Base-by-base conservation (phyloP, 2,797 vertebrate species). In the Platyrinchus mystaceus region DNA sequence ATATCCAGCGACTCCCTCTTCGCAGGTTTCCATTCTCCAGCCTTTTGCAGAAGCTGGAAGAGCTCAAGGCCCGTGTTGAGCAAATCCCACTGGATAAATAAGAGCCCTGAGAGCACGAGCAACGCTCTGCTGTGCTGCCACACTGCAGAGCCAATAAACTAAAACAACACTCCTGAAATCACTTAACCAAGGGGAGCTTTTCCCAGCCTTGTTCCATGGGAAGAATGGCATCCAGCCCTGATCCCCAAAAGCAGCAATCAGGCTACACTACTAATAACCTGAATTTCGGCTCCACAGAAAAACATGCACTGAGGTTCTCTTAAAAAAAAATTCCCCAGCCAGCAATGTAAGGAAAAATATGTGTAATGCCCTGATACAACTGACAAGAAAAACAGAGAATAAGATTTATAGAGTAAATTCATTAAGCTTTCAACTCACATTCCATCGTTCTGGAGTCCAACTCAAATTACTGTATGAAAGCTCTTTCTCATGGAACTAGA, bases 341-440 rank as follows among this genome's bases (percentile, higher is more conserved):
- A 92, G 94, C 88, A 90, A 74, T 60, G 90, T 71, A 89, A 89
- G 94, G 95, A 87, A 95, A 94, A 96, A 93, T 96, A 84, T 95
- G 95, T 94, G 94, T 95, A 97, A 96, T 95, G 91, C 93, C 93
- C 87, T 93, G 90, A 95, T 92, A 93, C 9, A 91, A 94, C 95
- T 94, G 96, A 96, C 94, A 96, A 94, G 95, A 93, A 95, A 96
- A 96, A 95, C 90, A 90, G 89, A 96, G 93, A 93, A 91, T 94
- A 95, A 97, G 96, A 97, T 97, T 96, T 97, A 97, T 96, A 90
- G 94, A 91, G 93, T 91, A 96, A 97, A 96, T 95, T 94, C 91
- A 92, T 94, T 90, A 93, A 83, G 91, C 93, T 97, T 97, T 97
- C 95, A 95, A 96, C 95, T 92, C 19, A 1, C 95, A 96, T 96